Evolutionary conservation across 1,140 invertebrate species (phyloP).

Genomic region (Trigoniulus corallinus): DNA sequence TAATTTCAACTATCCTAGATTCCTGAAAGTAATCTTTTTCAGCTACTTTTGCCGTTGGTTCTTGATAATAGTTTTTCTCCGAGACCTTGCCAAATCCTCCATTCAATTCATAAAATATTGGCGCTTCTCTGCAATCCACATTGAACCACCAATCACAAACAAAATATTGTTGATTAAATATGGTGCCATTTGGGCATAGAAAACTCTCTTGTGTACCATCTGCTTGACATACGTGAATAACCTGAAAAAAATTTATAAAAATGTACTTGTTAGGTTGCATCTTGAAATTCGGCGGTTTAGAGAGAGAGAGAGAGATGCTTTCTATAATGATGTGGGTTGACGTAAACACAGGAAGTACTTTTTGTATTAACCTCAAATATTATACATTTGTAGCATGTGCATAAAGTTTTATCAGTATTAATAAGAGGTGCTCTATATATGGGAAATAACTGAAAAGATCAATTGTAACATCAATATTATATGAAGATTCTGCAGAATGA

Average conservation of each 20-base stretch:
- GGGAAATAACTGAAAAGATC: no score
- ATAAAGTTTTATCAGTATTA: no score
- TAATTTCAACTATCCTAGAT: neutral
- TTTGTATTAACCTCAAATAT: no score
- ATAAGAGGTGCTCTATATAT: no score
- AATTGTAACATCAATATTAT: no score
- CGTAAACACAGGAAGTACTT: no score
- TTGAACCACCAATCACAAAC: slow-evolving; percentile 15
- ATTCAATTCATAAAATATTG: slow-evolving; percentile 13
- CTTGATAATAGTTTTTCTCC: slow-evolving; percentile 1
- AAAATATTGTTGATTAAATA: slow-evolving; percentile 53
- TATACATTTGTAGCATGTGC: no score
- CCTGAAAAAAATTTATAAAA: neutral
- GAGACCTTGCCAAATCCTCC: slow-evolving; percentile 5
- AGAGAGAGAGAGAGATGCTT: no score
- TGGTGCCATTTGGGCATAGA: slow-evolving; percentile 69
- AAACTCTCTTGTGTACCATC: slow-evolving; percentile 61
- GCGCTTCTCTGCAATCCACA: slow-evolving; percentile 16
- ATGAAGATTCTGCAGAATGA: no score
- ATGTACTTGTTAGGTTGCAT: neutral
- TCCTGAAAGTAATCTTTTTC: slow-evolving; percentile 4
- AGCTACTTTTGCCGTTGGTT: neutral
- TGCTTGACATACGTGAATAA: slow-evolving; percentile 1
- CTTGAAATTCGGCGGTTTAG: neutral
- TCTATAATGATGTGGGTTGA: no score